These are phyloP conservation scores for Drosophila ogumai DNA, from an alignment of 1,140 invertebrate species.

Conservation along the genomic window DNA sequence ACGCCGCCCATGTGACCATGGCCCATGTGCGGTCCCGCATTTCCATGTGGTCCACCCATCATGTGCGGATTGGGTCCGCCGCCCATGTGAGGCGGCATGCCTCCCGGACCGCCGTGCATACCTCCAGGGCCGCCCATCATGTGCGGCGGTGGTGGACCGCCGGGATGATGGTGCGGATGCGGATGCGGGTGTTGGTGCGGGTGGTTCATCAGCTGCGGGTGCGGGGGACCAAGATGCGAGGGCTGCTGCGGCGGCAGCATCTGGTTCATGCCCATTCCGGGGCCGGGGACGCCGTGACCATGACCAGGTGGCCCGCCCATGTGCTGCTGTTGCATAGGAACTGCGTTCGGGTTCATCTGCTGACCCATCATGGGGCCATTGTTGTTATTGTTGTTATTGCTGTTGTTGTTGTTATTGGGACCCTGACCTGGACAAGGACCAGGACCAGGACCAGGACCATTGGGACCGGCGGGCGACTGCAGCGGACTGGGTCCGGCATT, in stretches of 20 bases:
- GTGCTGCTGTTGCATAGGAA: constrained; percentile 82
- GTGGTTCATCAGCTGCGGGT: constrained; percentile 74
- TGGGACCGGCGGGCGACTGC: constrained; percentile 84
- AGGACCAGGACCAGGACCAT: constrained; percentile 41
- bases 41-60: constrained; percentile 72
- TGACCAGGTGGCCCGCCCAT: constrained; percentile 64
- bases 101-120: constrained; percentile 70
- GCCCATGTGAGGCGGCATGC: constrained; percentile 73
- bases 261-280: constrained; percentile 80
- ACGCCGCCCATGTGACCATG: constrained; percentile 78
- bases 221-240: constrained; percentile 70
- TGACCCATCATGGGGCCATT: constrained; percentile 79
- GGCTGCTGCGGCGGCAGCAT: constrained; percentile 81
- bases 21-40: constrained; percentile 71
- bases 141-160: constrained; percentile 68
- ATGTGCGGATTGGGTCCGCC: constrained; percentile 72
- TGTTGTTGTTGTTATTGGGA: constrained; percentile 75
- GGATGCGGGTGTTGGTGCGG: constrained; percentile 54
- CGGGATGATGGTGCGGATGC: constrained; percentile 68
- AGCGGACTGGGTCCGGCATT: constrained; percentile 76
- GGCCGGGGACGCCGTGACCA: constrained; percentile 56
- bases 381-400: constrained; percentile 81
- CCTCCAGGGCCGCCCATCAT: constrained; percentile 66
- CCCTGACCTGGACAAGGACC: constrained; percentile 10
- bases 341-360: constrained; percentile 78